Evolutionary conservation across 2,113 vertebrate genomes (phyloP), one percentile per base, ranked within the genome.

Genomic region (Grammomys surdaster): DNA sequence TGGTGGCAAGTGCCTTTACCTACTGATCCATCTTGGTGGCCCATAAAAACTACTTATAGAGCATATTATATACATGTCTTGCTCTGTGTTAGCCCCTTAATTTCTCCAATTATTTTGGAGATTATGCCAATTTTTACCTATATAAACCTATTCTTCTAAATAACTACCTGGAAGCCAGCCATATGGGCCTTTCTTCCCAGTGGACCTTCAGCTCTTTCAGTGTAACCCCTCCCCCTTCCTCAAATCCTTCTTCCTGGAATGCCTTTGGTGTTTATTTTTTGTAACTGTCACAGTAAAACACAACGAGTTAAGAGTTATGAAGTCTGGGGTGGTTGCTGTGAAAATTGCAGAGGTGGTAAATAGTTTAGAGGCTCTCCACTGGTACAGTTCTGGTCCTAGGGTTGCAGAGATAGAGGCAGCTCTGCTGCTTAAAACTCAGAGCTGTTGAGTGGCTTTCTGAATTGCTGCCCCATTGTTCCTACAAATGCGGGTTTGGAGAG

Each of bases 221-320:
- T 70, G 9, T 11, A 2, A 3, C 0, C 2, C 1, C n/a, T 19
- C 19, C 9, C 1, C 6, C 5, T 6, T 1, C 65, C 48, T 22
- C 14, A n/a, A 87, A 40, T 65, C 70, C 67, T 56, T 31, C 58
- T 89, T 96, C 65, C 36, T 75, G 77, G 91, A 77, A 63, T 67
- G 48, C 70, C 6, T 91, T 86, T 58, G 33, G 67, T 58, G 24
- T 36, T 31, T 65, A 56, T 72, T 93, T 90, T 43, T 87, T 85
- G 5, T 78, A 81, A 78, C 16, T 11, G 54, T 76, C 82, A 46
- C 7, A 31, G 40, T 36, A 16, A 70, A 70, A 88, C 33, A 70
- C 46, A 88, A 22, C 0, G 33, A 72, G 33, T 72, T 70, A 72
- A 54, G 36, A n/a, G 4, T 54, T 36, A 36, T 24, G 67, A 48